phyloP scores from a whole-genome alignment of 2,888 invertebrate species.

The Ecliptopera silaceata region DNA sequence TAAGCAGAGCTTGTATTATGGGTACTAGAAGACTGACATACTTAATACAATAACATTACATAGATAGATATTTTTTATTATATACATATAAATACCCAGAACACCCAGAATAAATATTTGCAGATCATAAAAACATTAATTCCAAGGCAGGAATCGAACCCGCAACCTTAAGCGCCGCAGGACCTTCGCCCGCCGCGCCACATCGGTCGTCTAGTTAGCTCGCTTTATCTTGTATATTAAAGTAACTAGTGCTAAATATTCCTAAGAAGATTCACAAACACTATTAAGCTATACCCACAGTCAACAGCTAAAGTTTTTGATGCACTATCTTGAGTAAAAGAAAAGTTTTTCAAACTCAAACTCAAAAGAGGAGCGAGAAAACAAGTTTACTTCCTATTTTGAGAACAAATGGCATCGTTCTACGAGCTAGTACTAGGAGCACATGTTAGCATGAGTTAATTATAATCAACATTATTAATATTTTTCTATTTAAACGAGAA shows the following conservation, averaged over 20 bases:
- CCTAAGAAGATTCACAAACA: slow-evolving; percentile 35
- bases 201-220: no score
- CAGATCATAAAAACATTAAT: no score
- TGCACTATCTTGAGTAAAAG: slow-evolving; percentile 55
- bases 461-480: not conserved
- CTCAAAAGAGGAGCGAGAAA: slow-evolving; percentile 58
- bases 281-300: slow-evolving; percentile 38
- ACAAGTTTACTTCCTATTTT: slow-evolving; percentile 70
- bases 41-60: no score
- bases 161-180: no score
- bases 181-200: no score
- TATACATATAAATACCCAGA: no score
- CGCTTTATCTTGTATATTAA: not conserved
- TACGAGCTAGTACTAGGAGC: slow-evolving; percentile 16
- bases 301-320: slow-evolving; percentile 43
- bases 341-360: slow-evolving; percentile 49
- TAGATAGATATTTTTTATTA: no score
- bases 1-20: no score
- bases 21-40: no score
- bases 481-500: no score
- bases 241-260: not conserved
- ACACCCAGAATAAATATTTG: no score
- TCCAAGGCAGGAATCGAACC: no score
- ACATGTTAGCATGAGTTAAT: not conserved
- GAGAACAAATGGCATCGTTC: slow-evolving; percentile 62